Conservation (phyloP, 1,140 invertebrate species). For the Euura lappo region DNA sequence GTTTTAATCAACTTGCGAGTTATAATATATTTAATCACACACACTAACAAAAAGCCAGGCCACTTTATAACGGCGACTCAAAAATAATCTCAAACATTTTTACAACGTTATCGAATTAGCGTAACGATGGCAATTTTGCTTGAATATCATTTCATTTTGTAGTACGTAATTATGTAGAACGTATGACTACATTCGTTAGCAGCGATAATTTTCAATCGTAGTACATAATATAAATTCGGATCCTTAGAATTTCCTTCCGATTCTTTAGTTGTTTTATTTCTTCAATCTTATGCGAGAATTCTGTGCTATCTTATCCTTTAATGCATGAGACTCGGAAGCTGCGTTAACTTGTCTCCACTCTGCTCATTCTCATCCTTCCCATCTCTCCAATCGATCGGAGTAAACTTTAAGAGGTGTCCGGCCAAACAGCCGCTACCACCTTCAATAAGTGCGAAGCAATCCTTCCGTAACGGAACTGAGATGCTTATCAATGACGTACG, state of each 20-base stretch:
- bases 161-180: constrained; percentile 4
- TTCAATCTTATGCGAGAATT: background rate
- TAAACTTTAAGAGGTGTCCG: background rate
- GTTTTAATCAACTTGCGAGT: no score
- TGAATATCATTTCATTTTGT: background rate
- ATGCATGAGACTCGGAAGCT: constrained; percentile 60
- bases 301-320: constrained; percentile 16
- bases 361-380: constrained; percentile 14
- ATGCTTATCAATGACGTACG: no score
- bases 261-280: background rate
- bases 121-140: no score
- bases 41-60: background rate
- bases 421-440: no score
- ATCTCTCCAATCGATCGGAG: background rate
- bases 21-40: no score
- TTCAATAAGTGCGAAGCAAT: no score
- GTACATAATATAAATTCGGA: no score
- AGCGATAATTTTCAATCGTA: background rate
- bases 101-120: background rate
- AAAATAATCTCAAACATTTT: background rate
- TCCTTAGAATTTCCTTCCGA: no score
- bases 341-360: constrained; percentile 48
- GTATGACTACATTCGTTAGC: background rate
- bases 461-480: no score
- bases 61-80: background rate